Conservation (phyloP, 2,888 invertebrate species). For the Gymnoscelis rufifasciata region DNA sequence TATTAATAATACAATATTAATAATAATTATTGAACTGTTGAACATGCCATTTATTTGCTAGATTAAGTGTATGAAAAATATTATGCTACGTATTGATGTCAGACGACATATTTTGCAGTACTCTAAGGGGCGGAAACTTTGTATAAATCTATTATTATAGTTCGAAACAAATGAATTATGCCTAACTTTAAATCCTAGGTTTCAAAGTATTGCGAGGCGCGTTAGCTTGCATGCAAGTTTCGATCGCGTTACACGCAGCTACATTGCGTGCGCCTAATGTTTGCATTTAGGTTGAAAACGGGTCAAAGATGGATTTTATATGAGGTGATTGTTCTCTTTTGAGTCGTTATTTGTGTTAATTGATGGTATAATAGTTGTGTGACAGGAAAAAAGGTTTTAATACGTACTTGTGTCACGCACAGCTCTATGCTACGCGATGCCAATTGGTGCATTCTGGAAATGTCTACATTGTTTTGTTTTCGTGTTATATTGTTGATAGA, state of each 20-base stretch:
- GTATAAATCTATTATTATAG: too few species aligned
- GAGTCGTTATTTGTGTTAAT: conserved; percentile 27
- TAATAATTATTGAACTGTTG: too few species aligned
- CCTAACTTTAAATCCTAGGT: background rate
- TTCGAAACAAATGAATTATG: too few species aligned
- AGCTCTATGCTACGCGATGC: background rate
- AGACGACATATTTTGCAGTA: too few species aligned
- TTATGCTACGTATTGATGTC: too few species aligned
- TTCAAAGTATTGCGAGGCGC: conserved; percentile 29
- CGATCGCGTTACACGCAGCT: conserved; percentile 47
- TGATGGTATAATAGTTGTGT: conserved; percentile 21
- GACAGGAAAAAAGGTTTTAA: conserved; percentile 12
- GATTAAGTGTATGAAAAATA: too few species aligned
- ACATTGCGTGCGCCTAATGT: conserved; percentile 65
- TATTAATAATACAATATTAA: too few species aligned
- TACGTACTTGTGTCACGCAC: background rate
- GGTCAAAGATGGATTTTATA: conserved; percentile 71
- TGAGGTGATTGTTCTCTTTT: conserved; percentile 46
- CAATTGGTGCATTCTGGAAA: conserved; percentile 1
- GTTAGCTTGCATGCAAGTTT: conserved; percentile 51
- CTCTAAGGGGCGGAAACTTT: too few species aligned
- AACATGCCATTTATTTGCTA: too few species aligned
- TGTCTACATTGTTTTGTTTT: too few species aligned
- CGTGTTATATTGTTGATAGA: too few species aligned
- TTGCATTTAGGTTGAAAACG: conserved; percentile 67